Evolutionary conservation across 2,888 invertebrate genomes (phyloP).

Genomic region (Entomobrya proxima): DNA sequence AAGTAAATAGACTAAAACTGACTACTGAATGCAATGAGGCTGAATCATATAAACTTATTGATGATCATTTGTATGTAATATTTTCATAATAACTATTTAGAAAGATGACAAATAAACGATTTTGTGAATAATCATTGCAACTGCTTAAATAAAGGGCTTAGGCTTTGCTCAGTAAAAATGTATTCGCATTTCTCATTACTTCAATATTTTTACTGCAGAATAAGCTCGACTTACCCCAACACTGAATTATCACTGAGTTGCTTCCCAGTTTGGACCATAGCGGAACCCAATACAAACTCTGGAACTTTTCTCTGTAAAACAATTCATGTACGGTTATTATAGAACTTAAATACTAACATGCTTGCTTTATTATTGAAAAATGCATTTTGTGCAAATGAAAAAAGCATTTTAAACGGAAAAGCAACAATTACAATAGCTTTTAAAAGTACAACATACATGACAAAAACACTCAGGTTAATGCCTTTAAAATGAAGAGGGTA

Average conservation of each 20-base stretch:
- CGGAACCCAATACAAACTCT: conserved; percentile 87
- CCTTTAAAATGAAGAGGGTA: conserved; percentile 47
- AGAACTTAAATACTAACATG: not conserved
- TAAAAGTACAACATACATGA: not conserved
- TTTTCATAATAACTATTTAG: no score
- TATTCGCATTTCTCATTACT: no score
- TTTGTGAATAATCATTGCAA: no score
- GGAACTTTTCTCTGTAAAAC: conserved; percentile 87
- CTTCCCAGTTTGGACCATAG: conserved; percentile 84
- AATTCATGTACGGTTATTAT: not conserved
- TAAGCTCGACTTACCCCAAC: conserved; percentile 80
- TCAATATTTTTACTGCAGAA: no score
- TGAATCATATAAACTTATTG: no score
- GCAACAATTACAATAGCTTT: not conserved
- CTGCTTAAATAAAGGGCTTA: no score
- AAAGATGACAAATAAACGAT: no score
- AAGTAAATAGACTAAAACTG: no score
- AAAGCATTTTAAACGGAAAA: not conserved
- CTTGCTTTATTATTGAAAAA: no score
- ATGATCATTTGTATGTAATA: no score
- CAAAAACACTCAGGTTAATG: conserved; percentile 52
- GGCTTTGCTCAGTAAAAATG: no score
- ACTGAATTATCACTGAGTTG: conserved; percentile 80
- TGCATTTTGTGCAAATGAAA: not conserved
- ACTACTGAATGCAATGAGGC: no score